A percentile compares a stretch with the other conserved stretches of the same genome.
These are phyloP conservation scores for Ciconia nigra DNA, from an alignment of 2,797 vertebrate genomes.

Conservation along the genomic window DNA sequence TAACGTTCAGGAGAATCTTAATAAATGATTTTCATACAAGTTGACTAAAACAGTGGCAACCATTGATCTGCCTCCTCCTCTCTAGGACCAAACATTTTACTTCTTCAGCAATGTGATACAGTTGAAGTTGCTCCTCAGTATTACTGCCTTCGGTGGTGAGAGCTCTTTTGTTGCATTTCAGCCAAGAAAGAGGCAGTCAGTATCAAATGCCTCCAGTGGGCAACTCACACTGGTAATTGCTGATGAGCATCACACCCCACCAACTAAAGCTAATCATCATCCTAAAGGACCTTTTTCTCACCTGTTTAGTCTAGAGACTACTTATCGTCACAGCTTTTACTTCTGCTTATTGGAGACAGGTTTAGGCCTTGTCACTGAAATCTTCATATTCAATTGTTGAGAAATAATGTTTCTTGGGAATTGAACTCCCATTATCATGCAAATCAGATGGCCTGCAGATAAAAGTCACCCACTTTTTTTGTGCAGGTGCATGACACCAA, in stretches of 20 bases:
- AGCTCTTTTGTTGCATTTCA: neutral
- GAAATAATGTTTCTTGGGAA: neutral
- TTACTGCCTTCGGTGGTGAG: neutral
- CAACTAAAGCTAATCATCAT: neutral
- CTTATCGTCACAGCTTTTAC: neutral
- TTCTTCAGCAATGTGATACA: neutral
- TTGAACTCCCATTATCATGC: neutral
- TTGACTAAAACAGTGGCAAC: neutral
- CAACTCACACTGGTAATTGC: neutral
- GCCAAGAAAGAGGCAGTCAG: neutral
- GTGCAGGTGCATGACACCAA: neutral
- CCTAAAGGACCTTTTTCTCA: neutral
- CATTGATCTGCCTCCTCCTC: neutral
- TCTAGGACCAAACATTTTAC: neutral
- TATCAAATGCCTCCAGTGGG: neutral
- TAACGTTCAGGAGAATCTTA: neutral
- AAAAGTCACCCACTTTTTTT: neutral
- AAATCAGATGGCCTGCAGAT: neutral
- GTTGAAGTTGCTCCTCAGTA: neutral
- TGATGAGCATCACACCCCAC: neutral
- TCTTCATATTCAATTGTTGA: neutral
- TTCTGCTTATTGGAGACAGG: neutral
- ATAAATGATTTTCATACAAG: neutral
- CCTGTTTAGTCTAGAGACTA: neutral
- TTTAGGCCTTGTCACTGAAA: neutral